Conservation (phyloP, 2,113 vertebrate species). For the Poicephalus gulielmi region DNA sequence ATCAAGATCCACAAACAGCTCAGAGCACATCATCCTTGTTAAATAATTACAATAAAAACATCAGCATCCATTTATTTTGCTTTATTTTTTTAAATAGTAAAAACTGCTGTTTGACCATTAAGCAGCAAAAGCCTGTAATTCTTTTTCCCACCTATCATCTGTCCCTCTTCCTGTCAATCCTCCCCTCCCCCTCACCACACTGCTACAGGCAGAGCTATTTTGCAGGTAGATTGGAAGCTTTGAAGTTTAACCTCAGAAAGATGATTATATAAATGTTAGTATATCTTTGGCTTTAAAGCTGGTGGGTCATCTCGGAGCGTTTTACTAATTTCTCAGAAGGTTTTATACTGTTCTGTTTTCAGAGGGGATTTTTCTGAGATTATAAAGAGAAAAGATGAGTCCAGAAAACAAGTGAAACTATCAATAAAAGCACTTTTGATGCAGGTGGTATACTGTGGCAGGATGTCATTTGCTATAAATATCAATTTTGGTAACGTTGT, state of each 20-base stretch:
- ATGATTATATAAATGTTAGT: slow-evolving; percentile 57
- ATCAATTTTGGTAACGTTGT: slow-evolving; percentile 29
- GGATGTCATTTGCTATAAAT: slow-evolving; percentile 43
- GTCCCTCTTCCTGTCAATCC: slow-evolving; percentile 6
- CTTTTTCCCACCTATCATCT: neutral
- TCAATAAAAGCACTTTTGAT: slow-evolving; percentile 33
- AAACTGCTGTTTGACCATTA: neutral
- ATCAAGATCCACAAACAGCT: neutral
- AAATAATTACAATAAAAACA: neutral
- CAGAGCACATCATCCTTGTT: neutral
- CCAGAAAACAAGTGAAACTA: neutral
- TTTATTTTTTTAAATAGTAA: neutral
- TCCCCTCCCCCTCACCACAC: neutral
- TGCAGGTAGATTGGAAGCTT: slow-evolving; percentile 13
- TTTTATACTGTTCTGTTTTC: neutral
- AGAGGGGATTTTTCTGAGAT: slow-evolving; percentile 23
- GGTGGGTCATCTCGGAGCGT: slow-evolving; percentile 16
- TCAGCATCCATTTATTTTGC: neutral
- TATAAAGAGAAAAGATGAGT: neutral
- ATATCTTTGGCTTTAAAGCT: slow-evolving; percentile 45
- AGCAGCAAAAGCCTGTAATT: neutral
- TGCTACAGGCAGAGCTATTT: slow-evolving; percentile 18
- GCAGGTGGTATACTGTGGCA: neutral
- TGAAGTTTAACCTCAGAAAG: slow-evolving; percentile 56
- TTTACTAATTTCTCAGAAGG: slow-evolving; percentile 51